Base-by-base conservation (phyloP, 2,113 vertebrate species). In the Microtus oregoni region DNA sequence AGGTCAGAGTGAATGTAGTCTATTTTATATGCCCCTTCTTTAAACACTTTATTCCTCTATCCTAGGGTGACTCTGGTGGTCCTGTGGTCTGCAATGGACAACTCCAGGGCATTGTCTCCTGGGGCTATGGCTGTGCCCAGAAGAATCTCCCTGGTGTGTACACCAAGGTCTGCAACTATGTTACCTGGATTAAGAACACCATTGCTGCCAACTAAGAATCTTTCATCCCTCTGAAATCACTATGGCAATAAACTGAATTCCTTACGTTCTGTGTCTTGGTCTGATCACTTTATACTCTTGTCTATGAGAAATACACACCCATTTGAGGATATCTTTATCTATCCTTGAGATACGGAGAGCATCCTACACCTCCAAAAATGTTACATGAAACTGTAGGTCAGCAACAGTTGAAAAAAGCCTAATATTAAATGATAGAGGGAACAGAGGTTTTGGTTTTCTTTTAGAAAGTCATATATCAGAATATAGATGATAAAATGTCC, bases 31-130 rank as follows among this genome's bases (percentile, higher is more conserved):
- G 55, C 2, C 0, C 7, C 9, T 26, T 93, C 12, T 50, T 83
- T n/a, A 13, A 17, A 14, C 41, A 52, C 14, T n/a, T 12, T 35
- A 9, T 73, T 47, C 0, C 22, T 95, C 58, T 90, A 55, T 77
- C 9, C 58, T 97, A 99, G 99, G 98, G 98, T 73, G 99, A 99
- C 96, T 99, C 99, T 2, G 99, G 99, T 5, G 98, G 99, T 70
- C 99, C 99, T 0, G 97, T 99, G 91, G 98, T 98, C 28, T 99
- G 99, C 92, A 68, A 17, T 0, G 98, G 47, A 26, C 44, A 98
- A 73, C 95, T 99, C 50, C 98, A 99, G 3, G 99, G 99, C 5
- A 82, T 99, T 44, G 41, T 44, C 41, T 44, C 41, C 41, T 44
- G 41, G 41, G 41, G 41, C 41, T 44, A 44, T 44, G 41, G 41